phyloP scores from a whole-genome alignment of 2,113 vertebrate genomes.

The human (Homo sapiens) region DNA sequence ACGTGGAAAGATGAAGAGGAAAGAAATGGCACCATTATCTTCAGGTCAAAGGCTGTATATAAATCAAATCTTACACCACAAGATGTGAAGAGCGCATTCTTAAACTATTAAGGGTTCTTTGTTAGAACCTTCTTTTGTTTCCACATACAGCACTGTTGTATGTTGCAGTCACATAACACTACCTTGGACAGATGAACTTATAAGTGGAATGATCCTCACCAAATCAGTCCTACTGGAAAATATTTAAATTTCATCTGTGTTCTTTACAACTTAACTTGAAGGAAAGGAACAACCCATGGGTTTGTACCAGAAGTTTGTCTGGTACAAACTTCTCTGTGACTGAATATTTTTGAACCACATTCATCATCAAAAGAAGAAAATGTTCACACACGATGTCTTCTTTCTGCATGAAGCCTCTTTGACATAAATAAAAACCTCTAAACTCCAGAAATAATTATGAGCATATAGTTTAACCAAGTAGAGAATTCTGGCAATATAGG shows the following conservation, averaged over 20 bases:
- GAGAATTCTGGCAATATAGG: not conserved
- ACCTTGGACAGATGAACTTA: not conserved
- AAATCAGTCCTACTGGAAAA: not conserved
- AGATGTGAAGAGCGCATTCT: not conserved
- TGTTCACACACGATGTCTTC: not conserved
- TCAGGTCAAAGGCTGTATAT: not conserved
- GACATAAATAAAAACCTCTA: not conserved
- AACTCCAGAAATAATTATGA: not conserved
- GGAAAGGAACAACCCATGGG: not conserved
- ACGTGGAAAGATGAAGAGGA: not conserved
- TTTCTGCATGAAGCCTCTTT: not conserved
- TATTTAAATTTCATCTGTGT: not conserved
- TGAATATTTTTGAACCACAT: conserved; percentile 9
- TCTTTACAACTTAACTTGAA: not conserved
- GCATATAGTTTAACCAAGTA: not conserved
- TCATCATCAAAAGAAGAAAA: not conserved
- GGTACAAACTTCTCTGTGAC: not conserved
- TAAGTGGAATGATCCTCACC: not conserved
- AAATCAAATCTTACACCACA: not conserved
- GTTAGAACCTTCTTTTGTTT: not conserved
- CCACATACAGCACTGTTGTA: not conserved
- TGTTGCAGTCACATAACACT: not conserved
- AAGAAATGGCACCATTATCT: not conserved
- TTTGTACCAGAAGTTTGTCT: not conserved
- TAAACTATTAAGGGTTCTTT: not conserved